Conservation (phyloP, 2,113 vertebrate genomes). For the Dipodomys spectabilis region DNA sequence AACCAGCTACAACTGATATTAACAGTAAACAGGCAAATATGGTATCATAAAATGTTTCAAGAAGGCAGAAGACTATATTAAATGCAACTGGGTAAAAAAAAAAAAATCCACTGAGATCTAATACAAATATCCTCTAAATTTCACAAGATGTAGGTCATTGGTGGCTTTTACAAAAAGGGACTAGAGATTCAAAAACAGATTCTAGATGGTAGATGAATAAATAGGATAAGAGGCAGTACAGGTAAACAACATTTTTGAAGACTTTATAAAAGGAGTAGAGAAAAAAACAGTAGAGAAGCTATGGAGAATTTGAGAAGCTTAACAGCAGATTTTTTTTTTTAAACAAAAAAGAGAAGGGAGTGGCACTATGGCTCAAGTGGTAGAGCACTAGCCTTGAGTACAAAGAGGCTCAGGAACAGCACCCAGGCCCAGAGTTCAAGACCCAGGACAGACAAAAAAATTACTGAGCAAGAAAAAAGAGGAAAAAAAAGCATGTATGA, state of each 20-base stretch:
- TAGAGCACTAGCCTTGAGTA: too few relatives aligned
- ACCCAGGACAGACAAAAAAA: too few relatives aligned
- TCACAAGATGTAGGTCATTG: not conserved
- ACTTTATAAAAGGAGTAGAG: slow-evolving; percentile 21
- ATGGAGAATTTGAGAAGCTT: not conserved
- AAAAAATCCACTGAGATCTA: not conserved
- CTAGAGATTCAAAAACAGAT: not conserved
- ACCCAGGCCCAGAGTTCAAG: too few relatives aligned
- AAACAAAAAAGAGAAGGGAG: not conserved
- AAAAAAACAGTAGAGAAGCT: not conserved
- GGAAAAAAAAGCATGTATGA: not conserved
- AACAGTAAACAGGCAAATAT: not conserved
- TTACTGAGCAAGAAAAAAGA: too few relatives aligned
- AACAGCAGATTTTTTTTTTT: not conserved
- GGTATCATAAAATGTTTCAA: not conserved
- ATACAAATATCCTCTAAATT: not conserved
- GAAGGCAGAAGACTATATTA: slow-evolving; percentile 4
- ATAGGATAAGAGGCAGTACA: not conserved
- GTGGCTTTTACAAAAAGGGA: not conserved
- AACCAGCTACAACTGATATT: not conserved
- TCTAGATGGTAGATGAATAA: not conserved
- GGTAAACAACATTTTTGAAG: not conserved
- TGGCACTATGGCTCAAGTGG: too few relatives aligned
- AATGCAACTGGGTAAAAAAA: not conserved
- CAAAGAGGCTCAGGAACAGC: too few relatives aligned